These are phyloP conservation scores for Sesia apiformis DNA, from an alignment of 2,888 invertebrate genomes.

Conservation along the genomic window DNA sequence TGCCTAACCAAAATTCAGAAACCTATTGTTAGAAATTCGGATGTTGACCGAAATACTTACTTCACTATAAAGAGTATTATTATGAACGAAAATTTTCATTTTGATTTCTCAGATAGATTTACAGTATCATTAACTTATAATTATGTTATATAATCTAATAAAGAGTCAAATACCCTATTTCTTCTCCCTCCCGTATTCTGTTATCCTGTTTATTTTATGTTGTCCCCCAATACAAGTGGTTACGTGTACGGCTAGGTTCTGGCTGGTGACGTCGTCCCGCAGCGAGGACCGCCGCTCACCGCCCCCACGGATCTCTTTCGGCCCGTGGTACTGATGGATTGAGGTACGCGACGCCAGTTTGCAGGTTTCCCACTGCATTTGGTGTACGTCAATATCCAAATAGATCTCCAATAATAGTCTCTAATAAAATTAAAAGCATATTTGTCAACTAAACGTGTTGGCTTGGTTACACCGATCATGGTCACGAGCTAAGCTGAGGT, in stretches of 20 bases:
- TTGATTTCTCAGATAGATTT: too few relatives aligned
- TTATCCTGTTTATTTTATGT: conserved; percentile 17
- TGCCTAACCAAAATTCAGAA: too few relatives aligned
- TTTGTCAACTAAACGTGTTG: too few relatives aligned
- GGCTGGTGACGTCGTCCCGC: conserved; percentile 53
- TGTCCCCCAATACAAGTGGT: conserved; percentile 15
- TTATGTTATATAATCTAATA: too few relatives aligned
- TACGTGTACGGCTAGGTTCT: conserved; percentile 44
- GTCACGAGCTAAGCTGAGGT: too few relatives aligned
- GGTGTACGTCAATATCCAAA: background rate
- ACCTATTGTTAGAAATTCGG: too few relatives aligned
- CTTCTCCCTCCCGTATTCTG: conserved; percentile 10
- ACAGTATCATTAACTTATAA: too few relatives aligned
- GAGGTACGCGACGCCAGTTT: conserved; percentile 10
- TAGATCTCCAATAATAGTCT: background rate
- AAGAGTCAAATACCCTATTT: background rate
- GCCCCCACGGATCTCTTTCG: conserved; percentile 69
- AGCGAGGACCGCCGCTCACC: conserved; percentile 45
- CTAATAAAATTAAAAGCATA: too few relatives aligned
- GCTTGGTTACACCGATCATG: too few relatives aligned
- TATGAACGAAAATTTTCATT: too few relatives aligned
- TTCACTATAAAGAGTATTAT: too few relatives aligned
- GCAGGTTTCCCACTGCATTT: background rate
- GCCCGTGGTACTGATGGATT: conserved; percentile 62
- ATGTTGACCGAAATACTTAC: too few relatives aligned